phyloP scores from a whole-genome alignment of 2,888 invertebrate species.

The Scrobipalpa atriplicella region DNA sequence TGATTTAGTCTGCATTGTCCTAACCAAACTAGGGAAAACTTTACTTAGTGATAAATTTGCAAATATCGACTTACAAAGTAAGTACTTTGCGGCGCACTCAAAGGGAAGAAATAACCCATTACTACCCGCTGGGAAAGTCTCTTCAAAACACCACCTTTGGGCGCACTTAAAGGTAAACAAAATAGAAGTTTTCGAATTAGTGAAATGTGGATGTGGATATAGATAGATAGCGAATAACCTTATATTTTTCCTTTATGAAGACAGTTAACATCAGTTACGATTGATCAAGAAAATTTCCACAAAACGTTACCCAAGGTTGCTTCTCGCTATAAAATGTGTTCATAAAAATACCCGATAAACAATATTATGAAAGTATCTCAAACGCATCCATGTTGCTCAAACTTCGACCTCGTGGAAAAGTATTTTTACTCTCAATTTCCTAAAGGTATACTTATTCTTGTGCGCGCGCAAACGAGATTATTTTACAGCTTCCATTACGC shows the following conservation, averaged over 20 bases:
- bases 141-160: too few species aligned
- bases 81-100: too few species aligned
- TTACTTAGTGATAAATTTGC: too few species aligned
- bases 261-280: constrained; percentile 1
- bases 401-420: neutral
- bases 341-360: neutral
- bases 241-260: neutral
- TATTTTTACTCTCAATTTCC: neutral
- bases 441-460: neutral
- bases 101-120: too few species aligned
- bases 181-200: too few species aligned
- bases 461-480: neutral
- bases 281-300: neutral
- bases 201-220: too few species aligned
- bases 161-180: too few species aligned
- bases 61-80: too few species aligned
- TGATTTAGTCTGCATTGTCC: too few species aligned
- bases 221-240: neutral
- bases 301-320: neutral
- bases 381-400: neutral
- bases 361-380: neutral
- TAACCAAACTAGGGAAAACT: too few species aligned
- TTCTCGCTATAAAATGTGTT: neutral
- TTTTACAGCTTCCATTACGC: too few species aligned
- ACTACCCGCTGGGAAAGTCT: too few species aligned